phyloP scores from a whole-genome alignment of 2,113 vertebrate species.

The Miniopterus natalensis region DNA sequence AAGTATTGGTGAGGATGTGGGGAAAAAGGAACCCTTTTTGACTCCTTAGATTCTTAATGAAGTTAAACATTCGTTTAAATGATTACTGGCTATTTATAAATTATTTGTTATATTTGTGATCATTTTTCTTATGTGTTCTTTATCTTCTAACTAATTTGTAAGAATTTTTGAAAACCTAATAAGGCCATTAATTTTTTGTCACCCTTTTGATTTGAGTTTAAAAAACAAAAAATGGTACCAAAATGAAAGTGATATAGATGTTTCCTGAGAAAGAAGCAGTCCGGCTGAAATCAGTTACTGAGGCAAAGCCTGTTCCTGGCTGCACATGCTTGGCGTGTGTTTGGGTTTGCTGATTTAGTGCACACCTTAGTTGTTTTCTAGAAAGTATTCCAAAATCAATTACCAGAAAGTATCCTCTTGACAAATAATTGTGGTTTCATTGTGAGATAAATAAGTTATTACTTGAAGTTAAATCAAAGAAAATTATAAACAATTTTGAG shows the following conservation, averaged over 20 bases:
- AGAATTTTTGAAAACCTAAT: background rate
- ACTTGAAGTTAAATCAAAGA: conserved; percentile 41
- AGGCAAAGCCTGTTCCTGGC: background rate
- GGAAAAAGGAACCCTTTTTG: background rate
- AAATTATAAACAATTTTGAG: conserved; percentile 53
- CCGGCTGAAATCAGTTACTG: background rate
- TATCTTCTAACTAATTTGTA: conserved; percentile 56
- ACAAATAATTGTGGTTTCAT: conserved; percentile 82
- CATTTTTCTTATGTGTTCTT: background rate
- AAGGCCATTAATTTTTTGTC: background rate
- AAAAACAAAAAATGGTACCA: background rate
- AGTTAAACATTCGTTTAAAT: conserved; percentile 8
- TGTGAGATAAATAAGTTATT: conserved; percentile 63
- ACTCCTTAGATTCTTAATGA: conserved; percentile 49
- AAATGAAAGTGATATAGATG: conserved; percentile 44
- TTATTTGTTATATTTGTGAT: background rate
- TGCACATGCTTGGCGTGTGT: background rate
- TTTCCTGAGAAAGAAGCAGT: conserved; percentile 22
- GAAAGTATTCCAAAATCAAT: conserved; percentile 74
- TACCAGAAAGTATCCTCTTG: conserved; percentile 80
- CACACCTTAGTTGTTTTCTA: conserved; percentile 79
- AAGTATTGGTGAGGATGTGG: background rate
- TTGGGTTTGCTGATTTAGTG: conserved; percentile 69
- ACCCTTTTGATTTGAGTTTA: conserved; percentile 2
- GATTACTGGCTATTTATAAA: conserved; percentile 7